Evolutionary conservation across 1,140 invertebrate species (phyloP).

Genomic region (Panagrolaimus sp.): DNA sequence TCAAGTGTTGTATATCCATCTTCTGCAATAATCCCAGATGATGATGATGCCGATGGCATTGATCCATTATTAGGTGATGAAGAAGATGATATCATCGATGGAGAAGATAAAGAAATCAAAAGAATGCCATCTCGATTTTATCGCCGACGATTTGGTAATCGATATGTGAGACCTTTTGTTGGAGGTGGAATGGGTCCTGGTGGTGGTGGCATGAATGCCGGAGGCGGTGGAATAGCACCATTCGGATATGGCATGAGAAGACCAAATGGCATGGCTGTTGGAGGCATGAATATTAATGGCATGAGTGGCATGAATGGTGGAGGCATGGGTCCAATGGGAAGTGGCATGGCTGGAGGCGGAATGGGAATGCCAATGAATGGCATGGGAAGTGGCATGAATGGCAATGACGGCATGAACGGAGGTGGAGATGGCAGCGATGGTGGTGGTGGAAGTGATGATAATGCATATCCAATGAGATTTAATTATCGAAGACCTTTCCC

Average conservation of each 20-base stretch:
- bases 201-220: background rate
- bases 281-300: background rate
- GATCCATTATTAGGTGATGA: background rate
- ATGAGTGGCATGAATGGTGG: background rate
- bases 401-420: background rate
- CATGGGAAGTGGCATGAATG: background rate
- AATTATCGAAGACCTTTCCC: constrained; percentile 7
- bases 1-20: too few species aligned
- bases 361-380: background rate
- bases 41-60: too few species aligned
- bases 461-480: background rate
- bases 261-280: background rate
- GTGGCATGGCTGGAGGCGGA: background rate
- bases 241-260: background rate
- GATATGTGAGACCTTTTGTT: background rate
- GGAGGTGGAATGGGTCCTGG: background rate
- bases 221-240: background rate
- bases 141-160: background rate
- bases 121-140: background rate
- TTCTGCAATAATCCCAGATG: too few species aligned
- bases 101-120: constrained; percentile 12
- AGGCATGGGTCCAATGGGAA: background rate
- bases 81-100: background rate
- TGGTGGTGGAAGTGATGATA: background rate
- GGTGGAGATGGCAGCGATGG: background rate